Evolutionary conservation across 2,797 vertebrate species (phyloP).

Genomic region (Ctenopoma multispine): DNA sequence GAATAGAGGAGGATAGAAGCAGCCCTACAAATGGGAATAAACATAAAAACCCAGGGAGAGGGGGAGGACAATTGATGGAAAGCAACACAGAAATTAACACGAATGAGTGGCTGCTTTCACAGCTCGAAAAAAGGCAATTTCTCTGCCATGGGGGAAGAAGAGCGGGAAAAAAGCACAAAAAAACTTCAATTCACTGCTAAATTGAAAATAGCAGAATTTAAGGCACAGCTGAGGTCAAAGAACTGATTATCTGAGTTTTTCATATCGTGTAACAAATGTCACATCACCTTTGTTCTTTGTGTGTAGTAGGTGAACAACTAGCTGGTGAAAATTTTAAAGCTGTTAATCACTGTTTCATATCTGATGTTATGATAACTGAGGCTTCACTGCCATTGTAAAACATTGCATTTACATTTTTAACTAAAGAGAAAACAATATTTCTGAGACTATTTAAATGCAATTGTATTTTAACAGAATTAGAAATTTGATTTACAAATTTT

Average conservation of each 20-base stretch:
- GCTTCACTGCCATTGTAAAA: neutral
- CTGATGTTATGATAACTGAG: neutral
- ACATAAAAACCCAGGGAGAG: slow-evolving; percentile 56
- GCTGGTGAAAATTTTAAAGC: neutral
- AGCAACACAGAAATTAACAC: slow-evolving; percentile 68
- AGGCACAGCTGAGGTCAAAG: slow-evolving; percentile 25
- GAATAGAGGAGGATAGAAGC: slow-evolving; percentile 62
- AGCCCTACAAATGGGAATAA: slow-evolving; percentile 62
- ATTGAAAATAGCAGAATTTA: slow-evolving; percentile 33
- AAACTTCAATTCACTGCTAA: slow-evolving; percentile 31
- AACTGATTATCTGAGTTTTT: slow-evolving; percentile 22
- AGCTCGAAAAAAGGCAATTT: slow-evolving; percentile 57
- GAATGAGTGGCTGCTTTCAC: slow-evolving; percentile 68
- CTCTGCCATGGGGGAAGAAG: slow-evolving; percentile 36
- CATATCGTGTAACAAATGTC: slow-evolving; percentile 5
- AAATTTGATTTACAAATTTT: neutral
- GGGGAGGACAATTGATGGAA: slow-evolving; percentile 53
- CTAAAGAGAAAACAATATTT: neutral
- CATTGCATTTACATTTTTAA: neutral
- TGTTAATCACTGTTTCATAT: neutral
- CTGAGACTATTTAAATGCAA: slow-evolving; percentile 12
- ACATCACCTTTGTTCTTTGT: slow-evolving; percentile 18
- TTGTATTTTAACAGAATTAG: slow-evolving; percentile 24
- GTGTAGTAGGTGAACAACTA: neutral
- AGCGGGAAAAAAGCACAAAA: slow-evolving; percentile 6